Evolutionary conservation across 2,888 invertebrate species (phyloP), one percentile per base, ranked within the genome.

Genomic region (Argynnis bischoffii): DNA sequence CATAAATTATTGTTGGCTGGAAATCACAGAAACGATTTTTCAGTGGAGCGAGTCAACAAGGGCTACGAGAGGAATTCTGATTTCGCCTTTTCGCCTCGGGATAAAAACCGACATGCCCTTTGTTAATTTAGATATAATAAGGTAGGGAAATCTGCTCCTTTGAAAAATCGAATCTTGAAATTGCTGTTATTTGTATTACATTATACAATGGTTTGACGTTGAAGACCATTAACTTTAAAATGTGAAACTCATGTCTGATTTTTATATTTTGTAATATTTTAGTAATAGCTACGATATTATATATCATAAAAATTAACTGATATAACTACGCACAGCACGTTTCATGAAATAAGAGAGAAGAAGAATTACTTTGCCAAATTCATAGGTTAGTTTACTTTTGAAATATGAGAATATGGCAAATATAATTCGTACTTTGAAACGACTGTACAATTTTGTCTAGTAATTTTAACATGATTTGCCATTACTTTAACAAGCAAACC

Each of bases 1-100:
- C 75, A 75, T 79, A 81, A 78, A 80, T 81, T 78, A 79, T 80
- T 78, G 76, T 75, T 76, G 71, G 76, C 75, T 67, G 72, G 71
- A 66, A 79, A 80, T 79, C 76, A 74, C 75, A 70, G 66, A 73
- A 76, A 72, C 74, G 76, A 74, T 80, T 79, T 74, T 74, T 76
- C 71, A 77, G 74, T 76, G 74, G 74, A 74, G 69, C 76, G 75
- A 79, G 75, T 78, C 77, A 75, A 77, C 76, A 76, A 69, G 76
- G 74, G 71, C 74, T 66, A 50, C 4, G 50, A 47, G 53, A 50
- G 63, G 50, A 59, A 60, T 64, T 55, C 61, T 55, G 61, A 64
- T 69, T 64, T 71, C 26, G 69, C 69, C 66, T 69, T 69, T 69
- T 67, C 51, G 69, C 66, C 66, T 31, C 64, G 60, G 69, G 63